Evolutionary conservation across 2,797 vertebrate genomes (phyloP).

Genomic region (Nasua narica): DNA sequence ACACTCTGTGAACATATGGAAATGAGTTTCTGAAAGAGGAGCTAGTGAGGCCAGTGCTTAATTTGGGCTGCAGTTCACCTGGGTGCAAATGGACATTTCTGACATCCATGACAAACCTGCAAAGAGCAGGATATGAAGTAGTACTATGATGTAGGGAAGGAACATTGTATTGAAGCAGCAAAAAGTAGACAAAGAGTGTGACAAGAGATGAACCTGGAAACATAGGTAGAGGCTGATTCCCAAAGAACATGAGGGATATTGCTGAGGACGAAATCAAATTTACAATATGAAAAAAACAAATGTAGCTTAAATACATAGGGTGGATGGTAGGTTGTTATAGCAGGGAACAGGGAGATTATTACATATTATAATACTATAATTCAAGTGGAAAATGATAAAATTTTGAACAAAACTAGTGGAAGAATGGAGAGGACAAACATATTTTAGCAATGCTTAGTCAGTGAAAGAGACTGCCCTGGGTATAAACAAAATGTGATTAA

Average conservation of each 20-base stretch:
- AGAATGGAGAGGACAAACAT: not conserved
- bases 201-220: not conserved
- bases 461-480: not conserved
- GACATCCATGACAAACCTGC: not conserved
- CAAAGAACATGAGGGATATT: not conserved
- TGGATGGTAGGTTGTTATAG: not conserved
- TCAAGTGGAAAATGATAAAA: not conserved
- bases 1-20: not conserved
- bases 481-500: not conserved
- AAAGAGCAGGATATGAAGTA: not conserved
- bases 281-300: not conserved
- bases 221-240: not conserved
- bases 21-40: not conserved
- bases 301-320: not conserved
- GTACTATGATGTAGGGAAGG: not conserved
- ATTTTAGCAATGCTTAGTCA: not conserved
- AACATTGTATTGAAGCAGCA: not conserved
- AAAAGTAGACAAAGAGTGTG: not conserved
- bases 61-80: not conserved
- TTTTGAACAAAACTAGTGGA: not conserved
- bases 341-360: rapidly evolving
- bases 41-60: not conserved
- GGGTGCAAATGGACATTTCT: not conserved
- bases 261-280: not conserved
- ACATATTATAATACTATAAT: not conserved